phyloP scores from a whole-genome alignment of 92 coral and sea anemone species.

The Umimayanthus kanabou region DNA sequence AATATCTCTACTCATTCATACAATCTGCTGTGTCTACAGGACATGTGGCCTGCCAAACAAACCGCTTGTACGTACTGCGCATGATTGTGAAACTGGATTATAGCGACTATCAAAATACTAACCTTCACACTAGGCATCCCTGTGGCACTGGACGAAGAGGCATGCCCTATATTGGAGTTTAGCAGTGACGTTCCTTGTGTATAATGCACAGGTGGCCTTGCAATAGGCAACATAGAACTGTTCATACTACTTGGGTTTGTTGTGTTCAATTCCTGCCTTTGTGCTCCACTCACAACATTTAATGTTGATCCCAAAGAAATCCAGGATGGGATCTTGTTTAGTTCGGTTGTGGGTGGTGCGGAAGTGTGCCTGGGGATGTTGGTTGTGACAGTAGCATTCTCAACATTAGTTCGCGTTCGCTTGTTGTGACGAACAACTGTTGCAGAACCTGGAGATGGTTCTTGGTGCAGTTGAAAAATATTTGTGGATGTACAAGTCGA shows the following conservation, averaged over 20 bases:
- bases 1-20: too few species aligned
- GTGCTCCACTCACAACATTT: neutral
- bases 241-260: neutral
- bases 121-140: neutral
- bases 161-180: neutral
- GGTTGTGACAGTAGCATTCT: neutral
- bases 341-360: constrained; percentile 6
- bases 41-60: too few species aligned
- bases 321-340: constrained; percentile 21
- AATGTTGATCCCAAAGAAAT: constrained; percentile 6
- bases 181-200: constrained; percentile 9
- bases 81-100: too few species aligned
- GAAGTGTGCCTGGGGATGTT: constrained; percentile 1
- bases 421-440: constrained; percentile 1
- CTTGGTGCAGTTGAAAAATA: constrained; percentile 8
- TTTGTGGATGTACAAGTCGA: constrained; percentile 26
- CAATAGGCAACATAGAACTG: neutral
- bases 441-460: neutral
- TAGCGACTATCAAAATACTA: neutral
- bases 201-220: constrained; percentile 1
- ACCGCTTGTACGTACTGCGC: too few species aligned
- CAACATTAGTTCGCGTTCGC: constrained; percentile 16
- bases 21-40: too few species aligned
- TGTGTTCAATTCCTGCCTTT: neutral
- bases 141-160: neutral